Percentiles rank a stretch among this genome's conserved stretches.
These are phyloP conservation scores for Hippoglossus stenolepis DNA, from an alignment of 2,113 vertebrate species.

Conservation along the genomic window DNA sequence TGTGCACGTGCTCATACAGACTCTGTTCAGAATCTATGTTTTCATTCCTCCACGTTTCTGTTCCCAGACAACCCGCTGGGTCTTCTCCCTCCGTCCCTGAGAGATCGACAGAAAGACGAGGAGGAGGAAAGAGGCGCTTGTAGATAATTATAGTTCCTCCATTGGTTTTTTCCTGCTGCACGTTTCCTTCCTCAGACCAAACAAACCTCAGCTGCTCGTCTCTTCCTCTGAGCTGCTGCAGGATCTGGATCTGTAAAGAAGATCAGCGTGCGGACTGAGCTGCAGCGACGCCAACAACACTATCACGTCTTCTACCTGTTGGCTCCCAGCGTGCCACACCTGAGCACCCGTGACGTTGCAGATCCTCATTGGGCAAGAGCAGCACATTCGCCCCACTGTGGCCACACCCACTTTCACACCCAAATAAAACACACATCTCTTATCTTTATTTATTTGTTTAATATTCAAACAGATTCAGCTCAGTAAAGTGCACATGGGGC, in stretches of 20 bases:
- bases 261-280: too few relatives aligned
- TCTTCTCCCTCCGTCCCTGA: slow-evolving; percentile 1
- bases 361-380: neutral
- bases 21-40: neutral
- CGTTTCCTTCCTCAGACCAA: slow-evolving; percentile 67
- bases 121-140: neutral
- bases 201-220: slow-evolving; percentile 23
- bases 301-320: slow-evolving; percentile 47
- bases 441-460: too few relatives aligned
- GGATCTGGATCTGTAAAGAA: too few relatives aligned
- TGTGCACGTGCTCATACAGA: neutral
- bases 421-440: too few relatives aligned
- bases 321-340: slow-evolving; percentile 66
- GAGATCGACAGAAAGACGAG: neutral
- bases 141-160: slow-evolving; percentile 70
- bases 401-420: too few relatives aligned
- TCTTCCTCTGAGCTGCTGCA: neutral
- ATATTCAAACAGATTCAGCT: too few relatives aligned
- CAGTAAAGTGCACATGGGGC: too few relatives aligned
- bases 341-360: slow-evolving; percentile 58
- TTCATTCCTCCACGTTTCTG: slow-evolving; percentile 8
- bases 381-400: neutral
- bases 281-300: neutral
- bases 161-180: slow-evolving; percentile 46
- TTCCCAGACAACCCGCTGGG: too few relatives aligned